Conservation (phyloP, 2,797 vertebrate species). For the Luscinia megarhynchos region DNA sequence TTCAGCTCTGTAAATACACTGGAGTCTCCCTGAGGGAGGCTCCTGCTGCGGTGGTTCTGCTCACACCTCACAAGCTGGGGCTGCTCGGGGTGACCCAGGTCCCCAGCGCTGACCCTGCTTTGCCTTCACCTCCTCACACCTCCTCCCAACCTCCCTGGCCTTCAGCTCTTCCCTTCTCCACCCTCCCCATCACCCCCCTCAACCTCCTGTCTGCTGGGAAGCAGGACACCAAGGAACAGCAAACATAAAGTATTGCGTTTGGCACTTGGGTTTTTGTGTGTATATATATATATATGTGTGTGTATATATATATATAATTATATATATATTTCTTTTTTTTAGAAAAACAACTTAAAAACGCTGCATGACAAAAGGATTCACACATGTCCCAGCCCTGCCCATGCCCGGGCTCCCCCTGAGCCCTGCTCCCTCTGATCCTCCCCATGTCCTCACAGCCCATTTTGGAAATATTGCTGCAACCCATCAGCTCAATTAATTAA, state of each 20-base stretch:
- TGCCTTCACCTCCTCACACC: conserved; percentile 40
- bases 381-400: neutral
- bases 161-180: conserved; percentile 39
- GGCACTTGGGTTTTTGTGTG: conserved; percentile 68
- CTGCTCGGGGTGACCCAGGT: neutral
- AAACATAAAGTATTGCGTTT: conserved; percentile 37
- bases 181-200: neutral
- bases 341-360: conserved; percentile 7
- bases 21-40: conserved; percentile 66
- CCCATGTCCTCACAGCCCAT: neutral
- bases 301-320: neutral
- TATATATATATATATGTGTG: neutral
- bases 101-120: neutral
- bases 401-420: neutral
- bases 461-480: neutral
- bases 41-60: conserved; percentile 39
- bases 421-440: neutral
- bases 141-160: conserved; percentile 67
- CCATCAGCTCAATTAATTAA: neutral
- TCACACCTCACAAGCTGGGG: conserved; percentile 41
- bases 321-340: neutral
- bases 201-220: conserved; percentile 3
- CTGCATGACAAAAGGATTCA: conserved; percentile 34
- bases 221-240: conserved; percentile 40
- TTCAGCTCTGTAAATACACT: conserved; percentile 81